phyloP scores from a whole-genome alignment of 2,888 invertebrate species.

The Ashinkailepas kermadecensis region DNA sequence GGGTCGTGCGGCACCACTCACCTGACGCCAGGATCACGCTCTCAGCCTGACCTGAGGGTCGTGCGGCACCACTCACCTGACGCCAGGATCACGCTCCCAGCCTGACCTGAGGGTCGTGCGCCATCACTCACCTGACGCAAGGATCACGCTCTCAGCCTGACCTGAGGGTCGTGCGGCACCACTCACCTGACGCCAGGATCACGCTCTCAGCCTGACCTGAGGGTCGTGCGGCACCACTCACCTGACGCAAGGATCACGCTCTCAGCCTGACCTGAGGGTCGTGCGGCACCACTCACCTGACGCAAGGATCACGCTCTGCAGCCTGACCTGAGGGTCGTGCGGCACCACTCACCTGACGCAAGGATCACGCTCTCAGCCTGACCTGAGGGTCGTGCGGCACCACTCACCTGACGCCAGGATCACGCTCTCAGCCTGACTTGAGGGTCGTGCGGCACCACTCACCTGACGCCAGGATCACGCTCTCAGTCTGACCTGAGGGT shows the following conservation, averaged over 20 bases:
- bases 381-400: too few species aligned
- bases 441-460: background rate
- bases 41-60: too few species aligned
- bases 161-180: too few species aligned
- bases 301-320: slow-evolving; percentile 76
- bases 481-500: slow-evolving; percentile 68
- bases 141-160: slow-evolving; percentile 78
- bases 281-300: slow-evolving; percentile 46
- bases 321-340: too few species aligned
- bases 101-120: too few species aligned
- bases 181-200: slow-evolving; percentile 66
- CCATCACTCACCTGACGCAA: slow-evolving; percentile 56
- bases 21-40: slow-evolving; percentile 79
- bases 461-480: slow-evolving; percentile 77
- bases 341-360: slow-evolving; percentile 51
- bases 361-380: slow-evolving; percentile 83
- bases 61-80: slow-evolving; percentile 46
- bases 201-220: too few species aligned
- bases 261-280: too few species aligned
- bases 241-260: slow-evolving; percentile 79
- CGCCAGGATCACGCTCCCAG: slow-evolving; percentile 78
- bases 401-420: slow-evolving; percentile 66
- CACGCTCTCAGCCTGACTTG: too few species aligned
- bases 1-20: background rate
- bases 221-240: background rate